A percentile compares a stretch with the other conserved stretches of the same genome.
phyloP scores from a whole-genome alignment of 2,113 vertebrate genomes.

The Archilochus colubris region DNA sequence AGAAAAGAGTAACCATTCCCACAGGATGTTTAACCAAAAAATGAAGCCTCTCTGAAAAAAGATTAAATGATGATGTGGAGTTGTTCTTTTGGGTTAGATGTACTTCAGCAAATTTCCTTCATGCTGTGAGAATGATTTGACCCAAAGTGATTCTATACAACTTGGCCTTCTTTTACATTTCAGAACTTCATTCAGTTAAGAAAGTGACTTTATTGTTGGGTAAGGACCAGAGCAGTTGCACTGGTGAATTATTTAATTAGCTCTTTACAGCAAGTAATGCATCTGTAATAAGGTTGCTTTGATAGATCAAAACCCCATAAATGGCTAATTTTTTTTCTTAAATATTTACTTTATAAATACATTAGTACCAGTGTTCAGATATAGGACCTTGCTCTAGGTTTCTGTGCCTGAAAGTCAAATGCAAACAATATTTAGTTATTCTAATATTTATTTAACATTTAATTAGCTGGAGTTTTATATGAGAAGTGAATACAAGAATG shows the following conservation, averaged over 20 bases:
- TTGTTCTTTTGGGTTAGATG: neutral
- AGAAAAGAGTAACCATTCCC: neutral
- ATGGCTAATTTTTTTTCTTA: neutral
- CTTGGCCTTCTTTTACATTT: neutral
- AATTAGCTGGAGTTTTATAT: neutral
- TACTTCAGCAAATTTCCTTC: neutral
- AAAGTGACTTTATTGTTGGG: neutral
- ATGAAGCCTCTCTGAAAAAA: neutral
- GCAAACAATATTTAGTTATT: neutral
- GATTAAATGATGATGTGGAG: neutral
- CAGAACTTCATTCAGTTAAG: neutral
- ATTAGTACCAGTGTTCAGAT: neutral
- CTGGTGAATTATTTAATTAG: neutral
- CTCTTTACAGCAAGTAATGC: neutral
- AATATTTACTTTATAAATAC: slow-evolving; percentile 13
- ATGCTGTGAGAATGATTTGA: neutral
- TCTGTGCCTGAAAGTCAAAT: neutral
- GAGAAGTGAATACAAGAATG: neutral
- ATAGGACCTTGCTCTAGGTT: neutral
- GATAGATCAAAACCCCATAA: neutral
- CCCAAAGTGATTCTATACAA: neutral
- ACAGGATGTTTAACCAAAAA: neutral
- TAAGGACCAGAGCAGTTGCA: neutral
- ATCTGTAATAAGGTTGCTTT: neutral
- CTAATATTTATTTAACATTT: neutral